These are phyloP conservation scores for Cydia pomonella DNA, from an alignment of 1,140 invertebrate species.

Conservation along the genomic window DNA sequence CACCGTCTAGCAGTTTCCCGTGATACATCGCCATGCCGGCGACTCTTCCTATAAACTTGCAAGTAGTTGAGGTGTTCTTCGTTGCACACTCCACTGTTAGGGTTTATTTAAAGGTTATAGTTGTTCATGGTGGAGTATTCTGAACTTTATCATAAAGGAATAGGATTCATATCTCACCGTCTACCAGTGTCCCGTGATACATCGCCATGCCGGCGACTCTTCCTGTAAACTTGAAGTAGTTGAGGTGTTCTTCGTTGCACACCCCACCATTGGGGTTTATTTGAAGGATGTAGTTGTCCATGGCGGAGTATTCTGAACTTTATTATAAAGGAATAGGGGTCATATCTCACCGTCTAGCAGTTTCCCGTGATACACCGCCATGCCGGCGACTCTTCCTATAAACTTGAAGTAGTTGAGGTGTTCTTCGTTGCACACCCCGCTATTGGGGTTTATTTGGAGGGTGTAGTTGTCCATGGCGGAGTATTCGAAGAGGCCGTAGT, in stretches of 20 bases:
- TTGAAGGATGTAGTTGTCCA: constrained; percentile 99
- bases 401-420: constrained; percentile 99
- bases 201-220: constrained; percentile 99
- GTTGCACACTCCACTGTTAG: constrained; percentile 94
- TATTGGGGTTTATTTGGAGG: constrained; percentile 98
- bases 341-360: constrained; percentile 91
- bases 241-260: constrained; percentile 98
- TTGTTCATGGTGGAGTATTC: constrained; percentile 61
- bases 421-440: constrained; percentile 98
- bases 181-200: constrained; percentile 98
- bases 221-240: constrained; percentile 99
- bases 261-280: constrained; percentile 98
- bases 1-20: no score
- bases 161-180: constrained; percentile 84
- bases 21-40: no score
- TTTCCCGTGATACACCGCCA: constrained; percentile 99
- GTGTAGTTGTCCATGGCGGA: constrained; percentile 99
- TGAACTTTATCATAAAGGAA: neutral
- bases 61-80: constrained; percentile 99
- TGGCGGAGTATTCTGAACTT: constrained; percentile 92
- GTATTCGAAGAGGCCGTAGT: constrained; percentile 99
- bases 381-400: constrained; percentile 97
- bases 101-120: constrained; percentile 99
- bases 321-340: neutral
- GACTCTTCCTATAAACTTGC: no score